Evolutionary conservation across 1,140 invertebrate genomes (phyloP).

Genomic region (Phthorimaea operculella): DNA sequence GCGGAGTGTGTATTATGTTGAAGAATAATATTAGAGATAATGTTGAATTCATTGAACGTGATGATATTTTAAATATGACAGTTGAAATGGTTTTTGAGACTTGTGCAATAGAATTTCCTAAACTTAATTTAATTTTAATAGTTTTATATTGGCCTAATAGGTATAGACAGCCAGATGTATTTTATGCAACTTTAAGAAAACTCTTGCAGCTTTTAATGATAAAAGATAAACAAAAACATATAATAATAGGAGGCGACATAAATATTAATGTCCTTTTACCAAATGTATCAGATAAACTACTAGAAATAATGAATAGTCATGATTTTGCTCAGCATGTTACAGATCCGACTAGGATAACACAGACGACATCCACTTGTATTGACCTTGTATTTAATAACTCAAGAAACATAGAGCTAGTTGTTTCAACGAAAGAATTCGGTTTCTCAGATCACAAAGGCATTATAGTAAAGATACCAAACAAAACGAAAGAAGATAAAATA

Average conservation of each 20-base stretch:
- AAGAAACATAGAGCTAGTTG: background rate
- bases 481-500: background rate
- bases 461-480: background rate
- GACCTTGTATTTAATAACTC: background rate
- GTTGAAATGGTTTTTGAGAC: background rate
- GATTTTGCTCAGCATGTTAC: background rate
- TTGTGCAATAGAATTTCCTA: background rate
- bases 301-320: background rate
- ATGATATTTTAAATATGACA: background rate
- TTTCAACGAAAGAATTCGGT: background rate
- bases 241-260: background rate
- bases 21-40: background rate
- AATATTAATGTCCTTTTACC: background rate
- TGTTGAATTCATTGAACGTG: background rate
- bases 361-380: background rate
- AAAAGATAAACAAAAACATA: background rate
- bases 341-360: background rate
- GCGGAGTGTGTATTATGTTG: background rate
- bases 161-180: background rate
- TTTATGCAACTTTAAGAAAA: background rate
- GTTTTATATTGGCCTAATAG: constrained; percentile 2
- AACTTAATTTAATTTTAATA: background rate
- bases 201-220: background rate
- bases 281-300: background rate
- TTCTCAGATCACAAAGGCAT: constrained; percentile 2